phyloP scores from a whole-genome alignment of 2,888 invertebrate genomes.

The Epinotia bilunana region DNA sequence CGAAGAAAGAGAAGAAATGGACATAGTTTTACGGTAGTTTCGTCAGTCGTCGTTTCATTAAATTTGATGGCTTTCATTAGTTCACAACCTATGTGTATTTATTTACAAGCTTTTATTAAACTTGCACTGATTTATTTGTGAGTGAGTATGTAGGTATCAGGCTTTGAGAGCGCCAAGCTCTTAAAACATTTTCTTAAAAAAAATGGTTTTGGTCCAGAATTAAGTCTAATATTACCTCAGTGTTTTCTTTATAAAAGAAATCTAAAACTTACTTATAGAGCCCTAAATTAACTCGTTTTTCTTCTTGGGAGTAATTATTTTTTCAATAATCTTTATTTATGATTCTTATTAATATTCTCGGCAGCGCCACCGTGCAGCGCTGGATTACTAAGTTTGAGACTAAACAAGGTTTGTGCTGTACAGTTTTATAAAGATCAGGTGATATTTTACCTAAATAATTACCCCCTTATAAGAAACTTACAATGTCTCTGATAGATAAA shows the following conservation, averaged over 20 bases:
- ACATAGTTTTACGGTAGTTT: no score
- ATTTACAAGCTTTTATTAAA: no score
- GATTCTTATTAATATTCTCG: constrained; percentile 24
- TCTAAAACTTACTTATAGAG: not conserved
- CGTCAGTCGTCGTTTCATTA: no score
- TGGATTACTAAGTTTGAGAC: constrained; percentile 1
- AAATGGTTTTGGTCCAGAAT: not conserved
- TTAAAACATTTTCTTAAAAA: no score
- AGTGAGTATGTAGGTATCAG: no score
- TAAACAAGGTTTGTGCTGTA: not conserved
- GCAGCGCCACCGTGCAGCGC: not conserved
- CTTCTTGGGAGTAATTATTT: constrained; percentile 9
- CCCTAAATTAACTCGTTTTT: not conserved
- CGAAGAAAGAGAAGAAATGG: no score
- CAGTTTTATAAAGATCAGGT: not conserved
- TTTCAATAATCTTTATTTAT: constrained; percentile 35
- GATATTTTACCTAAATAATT: not conserved
- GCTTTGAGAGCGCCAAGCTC: no score
- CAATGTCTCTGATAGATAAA: no score
- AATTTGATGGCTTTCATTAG: no score
- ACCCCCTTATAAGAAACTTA: no score
- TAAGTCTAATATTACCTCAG: not conserved
- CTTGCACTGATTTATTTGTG: no score
- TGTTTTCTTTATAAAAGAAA: not conserved
- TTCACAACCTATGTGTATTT: no score